Evolutionary conservation across 2,113 vertebrate genomes (phyloP).

Genomic region (Sminthopsis crassicaudata): DNA sequence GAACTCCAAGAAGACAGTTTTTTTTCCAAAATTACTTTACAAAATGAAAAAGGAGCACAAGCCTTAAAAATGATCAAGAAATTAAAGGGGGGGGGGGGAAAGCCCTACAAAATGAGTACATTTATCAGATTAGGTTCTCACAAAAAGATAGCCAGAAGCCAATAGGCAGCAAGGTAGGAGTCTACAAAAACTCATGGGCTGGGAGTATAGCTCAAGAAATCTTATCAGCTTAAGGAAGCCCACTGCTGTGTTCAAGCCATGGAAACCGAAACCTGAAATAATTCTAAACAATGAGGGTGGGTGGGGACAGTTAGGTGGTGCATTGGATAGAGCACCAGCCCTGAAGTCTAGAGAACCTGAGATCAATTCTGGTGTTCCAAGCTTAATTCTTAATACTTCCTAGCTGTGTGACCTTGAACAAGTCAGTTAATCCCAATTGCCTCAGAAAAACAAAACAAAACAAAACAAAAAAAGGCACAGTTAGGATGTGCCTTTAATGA

Average conservation of each 20-base stretch:
- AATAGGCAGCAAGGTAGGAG: not conserved
- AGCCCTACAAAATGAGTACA: not conserved
- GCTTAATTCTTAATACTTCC: too few species aligned
- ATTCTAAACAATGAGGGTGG: too few species aligned
- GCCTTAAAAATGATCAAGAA: not conserved
- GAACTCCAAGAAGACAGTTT: too few species aligned
- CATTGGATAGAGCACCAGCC: too few species aligned
- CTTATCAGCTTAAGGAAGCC: not conserved
- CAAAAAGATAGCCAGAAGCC: not conserved
- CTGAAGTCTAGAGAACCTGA: too few species aligned
- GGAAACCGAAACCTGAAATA: not conserved
- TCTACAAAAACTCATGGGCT: not conserved
- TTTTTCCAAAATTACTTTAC: not conserved
- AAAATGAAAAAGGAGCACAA: not conserved
- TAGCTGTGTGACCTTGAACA: too few species aligned
- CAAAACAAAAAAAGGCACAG: too few species aligned
- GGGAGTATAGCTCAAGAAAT: not conserved
- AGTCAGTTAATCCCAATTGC: too few species aligned
- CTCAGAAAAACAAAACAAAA: too few species aligned
- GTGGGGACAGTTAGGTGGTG: too few species aligned
- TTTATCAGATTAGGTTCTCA: not conserved
- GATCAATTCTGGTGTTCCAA: too few species aligned
- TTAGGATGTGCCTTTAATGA: not conserved
- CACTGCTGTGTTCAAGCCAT: not conserved
- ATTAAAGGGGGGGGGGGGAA: not conserved